A percentile compares a stretch with the other conserved stretches of the same genome.
Conservation (phyloP, 2,113 vertebrate genomes). For the Scartelaos histophorus region DNA sequence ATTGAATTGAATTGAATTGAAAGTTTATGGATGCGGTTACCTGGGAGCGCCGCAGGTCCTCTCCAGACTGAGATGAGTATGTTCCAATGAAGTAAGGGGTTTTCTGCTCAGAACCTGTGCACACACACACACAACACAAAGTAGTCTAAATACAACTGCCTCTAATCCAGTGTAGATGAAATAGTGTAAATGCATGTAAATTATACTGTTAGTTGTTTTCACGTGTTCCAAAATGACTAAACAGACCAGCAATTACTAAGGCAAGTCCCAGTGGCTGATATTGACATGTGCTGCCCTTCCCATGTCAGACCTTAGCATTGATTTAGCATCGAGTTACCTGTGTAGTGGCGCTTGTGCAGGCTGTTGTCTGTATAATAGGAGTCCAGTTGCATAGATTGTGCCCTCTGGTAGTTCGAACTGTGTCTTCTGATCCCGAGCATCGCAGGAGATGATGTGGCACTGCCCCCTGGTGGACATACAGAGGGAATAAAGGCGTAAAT, state of each 20-base stretch:
- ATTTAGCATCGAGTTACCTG: conserved; percentile 74
- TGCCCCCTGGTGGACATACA: conserved; percentile 81
- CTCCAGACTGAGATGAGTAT: conserved; percentile 92
- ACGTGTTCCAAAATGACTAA: too few relatives aligned
- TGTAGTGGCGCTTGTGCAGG: conserved; percentile 85
- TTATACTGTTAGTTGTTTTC: too few relatives aligned
- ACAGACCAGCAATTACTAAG: too few relatives aligned
- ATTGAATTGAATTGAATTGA: too few relatives aligned
- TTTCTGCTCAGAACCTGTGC: conserved; percentile 90
- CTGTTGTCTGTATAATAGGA: conserved; percentile 89
- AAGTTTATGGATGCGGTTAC: conserved; percentile 64
- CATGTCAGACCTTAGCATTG: not conserved
- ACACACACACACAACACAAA: conserved; percentile 4
- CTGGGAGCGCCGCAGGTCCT: conserved; percentile 88
- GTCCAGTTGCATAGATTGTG: conserved; percentile 96
- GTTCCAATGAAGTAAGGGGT: conserved; percentile 96
- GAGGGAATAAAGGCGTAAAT: not conserved
- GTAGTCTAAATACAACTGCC: too few relatives aligned
- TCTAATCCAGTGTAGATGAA: too few relatives aligned
- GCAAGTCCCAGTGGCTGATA: too few relatives aligned
- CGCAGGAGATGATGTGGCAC: conserved; percentile 94
- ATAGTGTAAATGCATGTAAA: too few relatives aligned
- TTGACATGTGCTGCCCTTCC: not conserved
- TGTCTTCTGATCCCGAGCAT: conserved; percentile 91
- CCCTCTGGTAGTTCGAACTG: conserved; percentile 88